Evolutionary conservation across 2,888 invertebrate species (phyloP).

Genomic region (Drosophila maculinotata): DNA sequence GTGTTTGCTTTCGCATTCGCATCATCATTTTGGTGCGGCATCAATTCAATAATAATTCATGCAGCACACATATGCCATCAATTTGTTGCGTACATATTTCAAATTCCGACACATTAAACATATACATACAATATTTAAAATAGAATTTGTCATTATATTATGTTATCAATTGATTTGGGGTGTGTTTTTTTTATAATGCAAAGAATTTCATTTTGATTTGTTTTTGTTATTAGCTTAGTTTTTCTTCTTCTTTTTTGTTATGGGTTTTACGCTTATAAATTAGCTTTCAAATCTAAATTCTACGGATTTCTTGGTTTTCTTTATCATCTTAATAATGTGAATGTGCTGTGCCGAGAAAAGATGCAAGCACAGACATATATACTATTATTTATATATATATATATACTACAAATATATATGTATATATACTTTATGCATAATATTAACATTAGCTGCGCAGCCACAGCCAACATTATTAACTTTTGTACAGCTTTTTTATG

Average conservation of each 20-base stretch:
- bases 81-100: constrained; percentile 43
- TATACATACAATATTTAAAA: constrained; percentile 81
- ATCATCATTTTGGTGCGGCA: constrained; percentile 33
- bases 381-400: constrained; percentile 46
- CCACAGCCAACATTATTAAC: constrained; percentile 68
- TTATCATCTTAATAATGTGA: constrained; percentile 54
- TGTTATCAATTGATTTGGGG: constrained; percentile 74
- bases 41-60: constrained; percentile 64
- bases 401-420: constrained; percentile 36
- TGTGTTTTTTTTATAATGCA: constrained; percentile 53
- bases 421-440: constrained; percentile 56
- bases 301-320: constrained; percentile 57
- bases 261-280: constrained; percentile 61
- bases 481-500: constrained; percentile 76
- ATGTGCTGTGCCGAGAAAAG: constrained; percentile 67
- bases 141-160: constrained; percentile 68
- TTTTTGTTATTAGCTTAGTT: constrained; percentile 39
- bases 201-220: constrained; percentile 70
- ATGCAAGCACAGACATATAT: constrained; percentile 72
- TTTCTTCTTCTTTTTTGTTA: constrained; percentile 31
- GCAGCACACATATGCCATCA: constrained; percentile 42
- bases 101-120: constrained; percentile 80
- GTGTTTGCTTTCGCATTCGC: constrained; percentile 56
- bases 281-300: constrained; percentile 69
- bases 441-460: constrained; percentile 61